Conservation (phyloP, 2,797 vertebrate species). For the Vultur gryphus region DNA sequence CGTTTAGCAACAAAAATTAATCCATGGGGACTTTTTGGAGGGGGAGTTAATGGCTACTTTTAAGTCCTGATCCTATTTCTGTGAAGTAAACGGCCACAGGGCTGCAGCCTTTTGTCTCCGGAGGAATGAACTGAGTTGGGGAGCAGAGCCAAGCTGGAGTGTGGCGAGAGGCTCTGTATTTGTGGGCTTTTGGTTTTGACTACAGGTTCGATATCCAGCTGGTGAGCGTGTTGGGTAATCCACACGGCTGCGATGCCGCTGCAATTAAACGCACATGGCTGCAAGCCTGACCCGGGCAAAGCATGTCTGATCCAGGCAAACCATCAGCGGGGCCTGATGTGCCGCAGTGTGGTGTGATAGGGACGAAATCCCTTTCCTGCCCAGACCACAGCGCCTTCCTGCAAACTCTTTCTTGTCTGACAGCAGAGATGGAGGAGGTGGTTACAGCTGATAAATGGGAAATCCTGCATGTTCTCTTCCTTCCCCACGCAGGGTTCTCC, state of each 20-base stretch:
- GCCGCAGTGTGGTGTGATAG: not conserved
- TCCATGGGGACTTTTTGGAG: not conserved
- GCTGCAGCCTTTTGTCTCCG: not conserved
- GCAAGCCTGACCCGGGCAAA: not conserved
- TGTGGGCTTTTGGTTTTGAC: not conserved
- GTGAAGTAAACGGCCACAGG: not conserved
- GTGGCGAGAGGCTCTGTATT: not conserved
- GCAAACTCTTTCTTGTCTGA: not conserved
- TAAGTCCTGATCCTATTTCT: not conserved
- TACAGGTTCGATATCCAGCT: not conserved
- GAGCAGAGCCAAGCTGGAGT: not conserved
- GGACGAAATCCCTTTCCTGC: not conserved
- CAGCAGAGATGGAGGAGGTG: not conserved
- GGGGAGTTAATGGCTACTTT: not conserved
- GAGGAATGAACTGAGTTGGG: not conserved
- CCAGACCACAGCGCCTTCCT: not conserved
- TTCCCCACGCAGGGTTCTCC: not conserved
- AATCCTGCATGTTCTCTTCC: not conserved
- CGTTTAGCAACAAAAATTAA: not conserved
- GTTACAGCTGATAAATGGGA: not conserved
- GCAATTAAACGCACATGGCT: not conserved
- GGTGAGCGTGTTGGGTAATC: not conserved
- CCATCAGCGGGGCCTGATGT: not conserved
- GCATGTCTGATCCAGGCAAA: not conserved
- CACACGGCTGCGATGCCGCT: rapidly evolving